Base-by-base conservation (phyloP, 2,113 vertebrate genomes). In the Nesospiza acunhae region DNA sequence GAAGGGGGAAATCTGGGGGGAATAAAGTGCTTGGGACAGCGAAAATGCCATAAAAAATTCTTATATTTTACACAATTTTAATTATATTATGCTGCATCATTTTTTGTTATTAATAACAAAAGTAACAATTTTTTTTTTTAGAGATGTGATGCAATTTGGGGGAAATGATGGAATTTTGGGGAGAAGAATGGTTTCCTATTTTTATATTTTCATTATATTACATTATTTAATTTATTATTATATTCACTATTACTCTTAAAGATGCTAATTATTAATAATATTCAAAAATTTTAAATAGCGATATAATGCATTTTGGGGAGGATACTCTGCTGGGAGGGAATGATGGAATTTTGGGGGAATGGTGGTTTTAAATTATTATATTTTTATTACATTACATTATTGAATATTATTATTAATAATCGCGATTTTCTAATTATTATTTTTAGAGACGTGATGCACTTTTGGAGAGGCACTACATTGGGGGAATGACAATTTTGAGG, bases 41-140 rank as follows among this genome's bases (percentile, higher is more conserved):
- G 5, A 37, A 15, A 30, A 20, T 3, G 3, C 16, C 1, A 7
- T 26, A 5, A 59, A 59, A 59, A 35, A 13, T 13, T 35, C 17
- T 11, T 11, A 1, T 14, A 11, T 18, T 53, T 27, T 10, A n/a
- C n/a, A 23, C 6, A 7, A 6, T 4, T 53, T 42, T 53, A 30
- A 17, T 49, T 20, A 4, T 5, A 28, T 28, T 28, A 6, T 1
- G 4, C 12, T 20, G 6, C 2, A 8, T 37, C 11, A 19, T 8
- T 26, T 62, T 15, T 27, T 21, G 6, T 6, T 15, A 33, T 50
- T 15, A 50, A 41, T 27, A 41, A 41, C 26, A 26, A 49, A 37
- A 47, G 8, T 9, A 27, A 27, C 4, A 4, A 16, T 17, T 11
- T 9, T 33, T 11, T 9, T 33, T 41, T 33, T 33, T 41, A 10